These are phyloP conservation scores for Otis tarda DNA, from an alignment of 2,113 vertebrate genomes.

Conservation along the genomic window DNA sequence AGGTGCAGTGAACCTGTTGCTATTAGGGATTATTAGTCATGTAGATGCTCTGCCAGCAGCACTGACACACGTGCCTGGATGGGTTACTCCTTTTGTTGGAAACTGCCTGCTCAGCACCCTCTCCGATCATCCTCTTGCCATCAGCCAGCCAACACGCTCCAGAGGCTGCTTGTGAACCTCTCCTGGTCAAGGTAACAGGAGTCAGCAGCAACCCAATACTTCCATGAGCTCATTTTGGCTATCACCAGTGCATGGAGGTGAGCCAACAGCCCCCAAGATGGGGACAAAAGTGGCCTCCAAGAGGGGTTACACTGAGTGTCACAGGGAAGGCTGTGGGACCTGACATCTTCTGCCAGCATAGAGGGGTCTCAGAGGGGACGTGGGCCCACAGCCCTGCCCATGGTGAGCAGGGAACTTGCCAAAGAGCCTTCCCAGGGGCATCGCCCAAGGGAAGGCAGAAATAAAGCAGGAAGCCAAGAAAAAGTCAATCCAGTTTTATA, in stretches of 20 bases:
- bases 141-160: not conserved
- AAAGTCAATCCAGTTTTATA: not conserved
- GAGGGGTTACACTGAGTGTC: not conserved
- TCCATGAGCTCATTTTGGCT: not conserved
- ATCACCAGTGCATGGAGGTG: not conserved
- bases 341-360: not conserved
- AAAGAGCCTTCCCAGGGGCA: not conserved
- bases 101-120: not conserved
- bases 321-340: not conserved
- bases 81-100: not conserved
- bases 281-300: not conserved
- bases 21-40: not conserved
- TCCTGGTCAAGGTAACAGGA: not conserved
- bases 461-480: not conserved
- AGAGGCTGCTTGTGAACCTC: not conserved
- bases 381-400: not conserved
- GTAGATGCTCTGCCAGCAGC: not conserved
- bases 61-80: not conserved
- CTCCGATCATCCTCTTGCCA: not conserved
- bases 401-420: not conserved
- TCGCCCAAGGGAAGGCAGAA: not conserved
- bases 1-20: not conserved
- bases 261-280: not conserved
- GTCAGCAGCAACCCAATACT: no score
- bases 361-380: not conserved